Evolutionary conservation across 2,888 invertebrate genomes (phyloP).

Genomic region (Neelides folsomi): DNA sequence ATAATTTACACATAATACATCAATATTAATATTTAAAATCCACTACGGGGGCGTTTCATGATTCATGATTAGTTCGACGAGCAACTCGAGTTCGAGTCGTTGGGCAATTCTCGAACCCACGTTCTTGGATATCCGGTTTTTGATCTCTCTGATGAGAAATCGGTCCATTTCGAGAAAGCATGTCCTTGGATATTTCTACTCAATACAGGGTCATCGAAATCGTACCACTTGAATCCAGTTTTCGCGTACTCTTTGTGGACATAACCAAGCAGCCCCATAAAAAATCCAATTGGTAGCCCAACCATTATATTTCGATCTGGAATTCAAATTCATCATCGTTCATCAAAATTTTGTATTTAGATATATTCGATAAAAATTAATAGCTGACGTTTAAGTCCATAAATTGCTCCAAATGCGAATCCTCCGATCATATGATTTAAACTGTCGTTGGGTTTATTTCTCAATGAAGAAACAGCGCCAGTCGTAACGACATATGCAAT

Average conservation of each 20-base stretch:
- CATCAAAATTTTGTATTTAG: background rate
- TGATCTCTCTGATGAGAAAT: no score
- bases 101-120: no score
- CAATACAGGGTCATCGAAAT: no score
- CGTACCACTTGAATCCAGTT: background rate
- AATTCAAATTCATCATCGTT: background rate
- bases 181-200: no score
- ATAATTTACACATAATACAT: no score
- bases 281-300: constrained; percentile 3
- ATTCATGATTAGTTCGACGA: no score
- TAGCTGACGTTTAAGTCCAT: constrained; percentile 19
- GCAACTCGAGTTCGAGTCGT: no score
- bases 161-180: no score
- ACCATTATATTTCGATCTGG: constrained; percentile 2
- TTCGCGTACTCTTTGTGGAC: background rate
- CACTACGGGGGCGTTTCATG: no score
- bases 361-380: background rate
- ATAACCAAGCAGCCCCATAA: background rate
- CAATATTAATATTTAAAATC: no score
- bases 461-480: constrained; percentile 3
- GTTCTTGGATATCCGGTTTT: no score
- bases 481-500: constrained; percentile 17
- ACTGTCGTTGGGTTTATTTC: constrained; percentile 16
- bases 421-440: constrained; percentile 22
- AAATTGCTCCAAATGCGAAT: constrained; percentile 13